These are phyloP conservation scores for Agapornis roseicollis DNA, from an alignment of 2,113 vertebrate species.

Conservation along the genomic window DNA sequence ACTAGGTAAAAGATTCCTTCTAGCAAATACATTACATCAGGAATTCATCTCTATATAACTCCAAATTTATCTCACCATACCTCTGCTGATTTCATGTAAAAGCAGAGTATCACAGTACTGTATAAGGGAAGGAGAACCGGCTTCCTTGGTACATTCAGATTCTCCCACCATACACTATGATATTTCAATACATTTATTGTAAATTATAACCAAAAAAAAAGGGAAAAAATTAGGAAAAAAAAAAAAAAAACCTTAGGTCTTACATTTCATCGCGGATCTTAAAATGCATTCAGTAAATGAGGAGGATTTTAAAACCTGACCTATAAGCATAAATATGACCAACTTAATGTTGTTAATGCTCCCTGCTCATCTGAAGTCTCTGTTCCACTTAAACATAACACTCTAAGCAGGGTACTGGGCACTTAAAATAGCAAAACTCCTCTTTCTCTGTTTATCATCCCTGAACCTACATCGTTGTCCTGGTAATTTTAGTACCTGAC, in stretches of 20 bases:
- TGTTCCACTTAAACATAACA: neutral
- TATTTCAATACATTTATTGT: neutral
- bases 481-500: constrained; percentile 10
- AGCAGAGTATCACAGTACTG: neutral
- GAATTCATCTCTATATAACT: neutral
- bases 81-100: neutral
- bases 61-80: neutral
- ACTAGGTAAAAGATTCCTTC: neutral
- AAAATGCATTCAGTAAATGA: neutral
- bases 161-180: neutral
- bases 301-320: neutral
- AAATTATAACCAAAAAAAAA: neutral
- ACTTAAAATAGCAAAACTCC: neutral
- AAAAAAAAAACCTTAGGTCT: neutral
- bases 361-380: neutral
- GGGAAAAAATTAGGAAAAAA: neutral
- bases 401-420: neutral
- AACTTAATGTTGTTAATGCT: neutral
- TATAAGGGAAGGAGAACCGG: neutral
- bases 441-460: constrained; percentile 13
- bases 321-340: neutral
- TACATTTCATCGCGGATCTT: neutral
- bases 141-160: neutral
- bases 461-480: neutral
- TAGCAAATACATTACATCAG: neutral